Evolutionary conservation across 1,140 invertebrate genomes (phyloP).

Genomic region (Calephelis virginiensis): DNA sequence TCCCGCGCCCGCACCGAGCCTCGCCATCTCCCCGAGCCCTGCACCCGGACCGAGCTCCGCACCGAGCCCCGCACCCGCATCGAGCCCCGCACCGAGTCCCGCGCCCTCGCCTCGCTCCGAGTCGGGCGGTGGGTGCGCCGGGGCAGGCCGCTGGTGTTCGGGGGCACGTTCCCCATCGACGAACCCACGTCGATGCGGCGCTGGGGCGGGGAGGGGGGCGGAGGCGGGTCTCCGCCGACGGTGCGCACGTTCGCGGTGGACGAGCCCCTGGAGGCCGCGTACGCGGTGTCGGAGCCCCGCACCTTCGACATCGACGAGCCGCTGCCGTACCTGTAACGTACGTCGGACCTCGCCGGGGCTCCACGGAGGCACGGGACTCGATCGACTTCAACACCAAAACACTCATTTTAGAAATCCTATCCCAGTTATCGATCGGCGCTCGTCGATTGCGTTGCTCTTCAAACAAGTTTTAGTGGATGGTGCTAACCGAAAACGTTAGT

Average conservation of each 20-base stretch:
- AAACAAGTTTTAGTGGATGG: too few relatives aligned
- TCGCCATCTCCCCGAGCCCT: slow-evolving; percentile 21
- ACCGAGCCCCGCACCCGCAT: slow-evolving; percentile 20
- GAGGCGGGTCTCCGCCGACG: slow-evolving; percentile 3
- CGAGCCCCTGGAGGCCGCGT: slow-evolving; percentile 43
- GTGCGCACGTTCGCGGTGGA: slow-evolving; percentile 50
- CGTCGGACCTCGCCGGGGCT: neutral
- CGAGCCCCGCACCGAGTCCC: slow-evolving; percentile 59
- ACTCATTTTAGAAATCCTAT: too few relatives aligned
- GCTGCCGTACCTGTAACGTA: slow-evolving; percentile 39
- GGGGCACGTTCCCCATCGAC: slow-evolving; percentile 90
- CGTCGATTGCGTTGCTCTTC: too few relatives aligned
- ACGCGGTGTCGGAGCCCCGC: slow-evolving; percentile 72
- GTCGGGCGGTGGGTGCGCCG: slow-evolving; percentile 40
- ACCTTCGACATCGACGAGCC: slow-evolving; percentile 83
- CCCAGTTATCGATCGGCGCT: too few relatives aligned
- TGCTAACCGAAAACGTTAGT: too few relatives aligned
- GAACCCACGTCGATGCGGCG: slow-evolving; percentile 68
- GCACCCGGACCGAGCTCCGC: neutral
- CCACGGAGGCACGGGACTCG: neutral
- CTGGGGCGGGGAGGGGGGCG: slow-evolving; percentile 7
- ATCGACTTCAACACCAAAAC: neutral
- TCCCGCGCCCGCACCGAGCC: slow-evolving; percentile 20
- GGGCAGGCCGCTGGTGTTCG: slow-evolving; percentile 85
- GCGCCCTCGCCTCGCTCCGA: slow-evolving; percentile 42